A percentile compares a stretch with the other conserved stretches of the same genome.
Conservation (phyloP, 2,888 invertebrate species). For the Leucophora obtusa region DNA sequence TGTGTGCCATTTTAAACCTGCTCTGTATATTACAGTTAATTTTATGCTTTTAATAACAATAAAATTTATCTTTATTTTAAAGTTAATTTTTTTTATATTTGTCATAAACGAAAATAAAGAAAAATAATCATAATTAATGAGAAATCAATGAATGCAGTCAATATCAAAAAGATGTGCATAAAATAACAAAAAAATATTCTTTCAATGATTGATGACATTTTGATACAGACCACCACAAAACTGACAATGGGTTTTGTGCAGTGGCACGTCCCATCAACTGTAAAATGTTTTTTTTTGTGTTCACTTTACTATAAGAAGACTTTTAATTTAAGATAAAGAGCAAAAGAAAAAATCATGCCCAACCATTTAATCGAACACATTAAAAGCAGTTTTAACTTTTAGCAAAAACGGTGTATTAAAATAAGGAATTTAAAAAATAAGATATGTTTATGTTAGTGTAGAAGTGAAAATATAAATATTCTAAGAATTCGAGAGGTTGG, state of each 20-base stretch:
- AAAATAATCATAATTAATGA: constrained; percentile 72
- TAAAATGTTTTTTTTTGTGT: constrained; percentile 29
- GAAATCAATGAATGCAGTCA: constrained; percentile 75
- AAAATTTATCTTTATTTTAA: constrained; percentile 17
- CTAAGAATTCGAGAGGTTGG: background rate
- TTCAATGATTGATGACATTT: constrained; percentile 61
- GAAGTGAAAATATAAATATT: background rate
- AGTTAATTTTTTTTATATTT: background rate
- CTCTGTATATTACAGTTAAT: background rate
- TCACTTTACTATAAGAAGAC: background rate
- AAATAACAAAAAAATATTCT: constrained; percentile 36
- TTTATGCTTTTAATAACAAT: constrained; percentile 34
- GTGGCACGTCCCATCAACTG: constrained; percentile 52
- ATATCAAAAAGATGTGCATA: constrained; percentile 67
- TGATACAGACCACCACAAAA: constrained; percentile 56
- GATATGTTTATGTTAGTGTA: background rate
- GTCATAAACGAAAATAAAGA: background rate
- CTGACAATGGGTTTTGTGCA: constrained; percentile 50
- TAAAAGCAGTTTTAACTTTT: constrained; percentile 13
- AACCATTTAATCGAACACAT: background rate
- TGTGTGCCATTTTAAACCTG: no score
- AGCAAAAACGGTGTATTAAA: background rate
- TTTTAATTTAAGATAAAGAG: constrained; percentile 52
- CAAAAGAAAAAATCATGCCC: background rate
- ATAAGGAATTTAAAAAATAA: constrained; percentile 9